phyloP scores from a whole-genome alignment of 2,888 invertebrate species.

The Brachylomia viminalis region DNA sequence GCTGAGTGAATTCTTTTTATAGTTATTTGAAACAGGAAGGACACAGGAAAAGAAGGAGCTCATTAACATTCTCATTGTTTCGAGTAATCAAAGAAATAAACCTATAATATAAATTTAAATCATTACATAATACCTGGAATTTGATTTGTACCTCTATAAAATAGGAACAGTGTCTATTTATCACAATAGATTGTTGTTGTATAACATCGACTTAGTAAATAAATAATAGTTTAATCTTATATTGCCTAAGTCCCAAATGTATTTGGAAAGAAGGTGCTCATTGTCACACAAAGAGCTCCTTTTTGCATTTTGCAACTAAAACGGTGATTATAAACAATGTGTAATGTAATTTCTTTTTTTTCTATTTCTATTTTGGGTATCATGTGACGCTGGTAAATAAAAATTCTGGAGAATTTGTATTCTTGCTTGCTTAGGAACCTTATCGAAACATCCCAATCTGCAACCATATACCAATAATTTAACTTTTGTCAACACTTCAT shows the following conservation, averaged over 20 bases:
- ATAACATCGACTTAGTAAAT: background rate
- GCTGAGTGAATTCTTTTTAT: background rate
- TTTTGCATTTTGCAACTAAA: slow-evolving; percentile 6
- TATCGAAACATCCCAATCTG: background rate
- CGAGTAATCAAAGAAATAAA: background rate
- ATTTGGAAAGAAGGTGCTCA: too few species aligned
- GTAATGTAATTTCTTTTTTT: background rate
- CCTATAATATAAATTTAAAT: background rate
- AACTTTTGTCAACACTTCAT: background rate
- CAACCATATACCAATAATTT: background rate
- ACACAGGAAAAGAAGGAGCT: background rate
- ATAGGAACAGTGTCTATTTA: background rate
- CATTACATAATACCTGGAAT: background rate
- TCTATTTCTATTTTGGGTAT: background rate
- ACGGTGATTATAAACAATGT: background rate
- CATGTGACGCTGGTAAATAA: too few species aligned
- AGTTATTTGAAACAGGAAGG: background rate
- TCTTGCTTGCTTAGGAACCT: background rate
- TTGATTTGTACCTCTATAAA: background rate
- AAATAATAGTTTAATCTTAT: background rate
- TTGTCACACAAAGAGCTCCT: slow-evolving; percentile 1
- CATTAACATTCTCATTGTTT: background rate
- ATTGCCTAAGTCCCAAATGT: background rate
- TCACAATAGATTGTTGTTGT: background rate
- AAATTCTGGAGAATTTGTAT: background rate